Conservation (phyloP, 2,888 invertebrate species). For the Hemithea aestivaria region DNA sequence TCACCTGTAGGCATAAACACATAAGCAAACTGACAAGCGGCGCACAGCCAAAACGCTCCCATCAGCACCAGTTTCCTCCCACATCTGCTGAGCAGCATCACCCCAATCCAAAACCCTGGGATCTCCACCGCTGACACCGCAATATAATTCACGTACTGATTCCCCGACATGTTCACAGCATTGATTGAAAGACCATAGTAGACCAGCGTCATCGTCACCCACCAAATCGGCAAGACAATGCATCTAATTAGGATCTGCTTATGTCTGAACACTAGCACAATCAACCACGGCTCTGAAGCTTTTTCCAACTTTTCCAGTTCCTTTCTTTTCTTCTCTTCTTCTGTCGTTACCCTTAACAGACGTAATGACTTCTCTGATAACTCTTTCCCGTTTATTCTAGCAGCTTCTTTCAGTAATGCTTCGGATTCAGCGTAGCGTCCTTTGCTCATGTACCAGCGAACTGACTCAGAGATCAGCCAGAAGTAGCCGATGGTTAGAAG, state of each 20-base stretch:
- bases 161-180: slow-evolving; percentile 80
- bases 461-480: slow-evolving; percentile 84
- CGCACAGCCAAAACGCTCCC: slow-evolving; percentile 75
- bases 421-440: slow-evolving; percentile 82
- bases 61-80: slow-evolving; percentile 77
- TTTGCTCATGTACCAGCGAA: slow-evolving; percentile 87
- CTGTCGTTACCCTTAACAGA: too few relatives aligned
- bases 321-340: slow-evolving; percentile 18
- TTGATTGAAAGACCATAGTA: slow-evolving; percentile 82
- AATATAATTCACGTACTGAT: slow-evolving; percentile 81
- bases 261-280: slow-evolving; percentile 48
- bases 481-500: slow-evolving; percentile 82
- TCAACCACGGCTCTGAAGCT: slow-evolving; percentile 48
- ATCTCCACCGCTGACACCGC: slow-evolving; percentile 81
- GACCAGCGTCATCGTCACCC: slow-evolving; percentile 81
- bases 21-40: slow-evolving; percentile 34
- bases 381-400: slow-evolving; percentile 75
- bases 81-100: slow-evolving; percentile 72
- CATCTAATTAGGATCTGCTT: slow-evolving; percentile 45
- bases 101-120: slow-evolving; percentile 80
- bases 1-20: slow-evolving; percentile 65
- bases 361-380: slow-evolving; percentile 52
- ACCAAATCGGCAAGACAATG: slow-evolving; percentile 68
- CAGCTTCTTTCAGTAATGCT: slow-evolving; percentile 79
- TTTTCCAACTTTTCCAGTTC: slow-evolving; percentile 29